A percentile compares a stretch with the other conserved stretches of the same genome.
Evolutionary conservation across 2,113 vertebrate genomes (phyloP).

Genomic region (Columba livia): DNA sequence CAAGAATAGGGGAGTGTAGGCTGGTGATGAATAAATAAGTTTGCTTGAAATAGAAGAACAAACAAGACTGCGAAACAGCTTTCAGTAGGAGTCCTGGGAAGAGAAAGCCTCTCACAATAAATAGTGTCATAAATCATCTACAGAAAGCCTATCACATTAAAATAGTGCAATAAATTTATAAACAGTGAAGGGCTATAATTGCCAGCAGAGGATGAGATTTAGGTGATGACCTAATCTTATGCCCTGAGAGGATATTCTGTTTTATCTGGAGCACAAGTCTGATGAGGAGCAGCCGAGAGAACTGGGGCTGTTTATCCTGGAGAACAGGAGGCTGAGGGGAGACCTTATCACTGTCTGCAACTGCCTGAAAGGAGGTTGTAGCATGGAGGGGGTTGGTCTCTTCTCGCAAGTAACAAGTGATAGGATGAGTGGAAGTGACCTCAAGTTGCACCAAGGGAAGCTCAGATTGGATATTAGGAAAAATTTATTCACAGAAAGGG

Average conservation of each 20-base stretch:
- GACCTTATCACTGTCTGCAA: no score
- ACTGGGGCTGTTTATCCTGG: no score
- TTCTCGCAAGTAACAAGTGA: no score
- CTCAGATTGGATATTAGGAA: no score
- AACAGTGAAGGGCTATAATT: background rate
- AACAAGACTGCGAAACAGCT: background rate
- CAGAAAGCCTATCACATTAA: background rate
- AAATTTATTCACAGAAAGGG: no score
- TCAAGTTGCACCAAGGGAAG: no score
- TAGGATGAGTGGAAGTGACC: no score
- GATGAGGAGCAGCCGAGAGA: no score
- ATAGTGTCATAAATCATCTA: background rate
- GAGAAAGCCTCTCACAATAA: background rate
- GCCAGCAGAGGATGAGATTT: background rate
- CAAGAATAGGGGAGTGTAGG: background rate
- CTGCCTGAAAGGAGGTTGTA: no score
- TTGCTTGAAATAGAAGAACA: constrained; percentile 7
- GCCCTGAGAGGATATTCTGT: background rate
- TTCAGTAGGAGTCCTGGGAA: background rate
- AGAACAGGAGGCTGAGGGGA: no score
- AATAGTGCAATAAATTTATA: background rate
- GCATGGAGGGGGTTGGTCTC: no score
- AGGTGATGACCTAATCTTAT: background rate
- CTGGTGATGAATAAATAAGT: background rate
- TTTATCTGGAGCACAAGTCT: background rate